phyloP scores from a whole-genome alignment of 1,140 invertebrate species.

The Bombus polaris region DNA sequence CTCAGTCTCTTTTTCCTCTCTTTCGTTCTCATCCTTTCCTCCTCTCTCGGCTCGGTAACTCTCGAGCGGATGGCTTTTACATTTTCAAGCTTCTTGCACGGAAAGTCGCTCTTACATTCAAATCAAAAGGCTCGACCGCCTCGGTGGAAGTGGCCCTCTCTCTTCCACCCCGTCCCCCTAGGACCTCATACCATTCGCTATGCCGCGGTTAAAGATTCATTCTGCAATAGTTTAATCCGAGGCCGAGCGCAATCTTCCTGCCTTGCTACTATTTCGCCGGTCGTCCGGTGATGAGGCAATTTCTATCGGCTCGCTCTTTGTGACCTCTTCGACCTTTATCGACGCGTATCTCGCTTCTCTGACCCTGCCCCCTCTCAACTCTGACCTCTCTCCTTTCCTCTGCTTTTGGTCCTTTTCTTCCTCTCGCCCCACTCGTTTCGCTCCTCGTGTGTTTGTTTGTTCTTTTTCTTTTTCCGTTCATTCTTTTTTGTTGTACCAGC shows the following conservation, averaged over 20 bases:
- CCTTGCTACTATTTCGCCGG: slow-evolving; percentile 45
- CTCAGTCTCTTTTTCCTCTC: neutral
- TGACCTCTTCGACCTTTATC: slow-evolving; percentile 28
- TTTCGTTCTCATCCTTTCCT: slow-evolving; percentile 1
- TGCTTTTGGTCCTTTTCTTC: neutral
- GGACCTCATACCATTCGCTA: too few relatives aligned
- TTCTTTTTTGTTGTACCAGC: neutral
- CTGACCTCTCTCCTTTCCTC: neutral
- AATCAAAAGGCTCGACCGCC: slow-evolving; percentile 63
- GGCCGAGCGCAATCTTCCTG: slow-evolving; percentile 35
- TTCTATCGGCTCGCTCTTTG: slow-evolving; percentile 37
- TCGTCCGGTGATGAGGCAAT: slow-evolving; percentile 40
- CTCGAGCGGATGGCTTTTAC: slow-evolving; percentile 64
- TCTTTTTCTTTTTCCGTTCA: neutral
- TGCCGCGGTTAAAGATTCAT: slow-evolving; percentile 56
- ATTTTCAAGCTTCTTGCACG: slow-evolving; percentile 67
- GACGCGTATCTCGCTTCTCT: neutral
- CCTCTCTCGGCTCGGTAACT: slow-evolving; percentile 38
- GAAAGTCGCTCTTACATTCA: slow-evolving; percentile 71
- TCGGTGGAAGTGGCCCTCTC: slow-evolving; percentile 47
- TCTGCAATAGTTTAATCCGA: slow-evolving; percentile 57
- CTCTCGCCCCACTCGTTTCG: too few relatives aligned
- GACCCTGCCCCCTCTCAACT: neutral
- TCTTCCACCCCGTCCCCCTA: neutral
- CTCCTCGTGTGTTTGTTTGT: too few relatives aligned